Base-by-base conservation (phyloP, 2,888 invertebrate species). In the Apotomis betuletana region DNA sequence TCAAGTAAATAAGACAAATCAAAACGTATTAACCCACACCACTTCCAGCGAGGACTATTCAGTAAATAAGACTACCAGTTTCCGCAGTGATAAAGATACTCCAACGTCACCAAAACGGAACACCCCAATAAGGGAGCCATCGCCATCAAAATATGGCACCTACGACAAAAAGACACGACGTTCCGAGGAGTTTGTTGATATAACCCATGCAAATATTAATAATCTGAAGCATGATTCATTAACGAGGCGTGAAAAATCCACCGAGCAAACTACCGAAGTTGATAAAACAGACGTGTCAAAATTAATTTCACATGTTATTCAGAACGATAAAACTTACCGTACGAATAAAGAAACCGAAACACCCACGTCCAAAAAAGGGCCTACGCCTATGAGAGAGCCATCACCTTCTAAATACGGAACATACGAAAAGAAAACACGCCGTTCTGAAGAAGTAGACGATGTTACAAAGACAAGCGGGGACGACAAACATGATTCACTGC, bases 81-180 rank as follows among this genome's bases (percentile, higher is more conserved):
- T 57, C 61, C 65, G 55, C 51, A 65, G 72, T 13, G 52, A 69
- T 6, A 69, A 63, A 41, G 59, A 38, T 8, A 41, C 58, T 27
- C 44, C 61, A 8, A 70, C 69, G 55, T 59, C 71, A 12, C 62
- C 69, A 51, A 73, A 72, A 64, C 68, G 36, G 5, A 49, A 46
- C 41, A 63, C 52, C 8, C 54, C 72, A 1, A 6, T 36, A 6
- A 77, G 78, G 52, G 81, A 81, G 73, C 58, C 75, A 46, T 85
- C 84, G 0, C 82, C 85, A 12, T 72, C 77, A 0, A 85, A 85
- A 75, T 81, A 78, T 73, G 81, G 77, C 5, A 85, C 83, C 0
- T 82, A 83, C 74, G 80, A 83, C 49, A 85, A 81, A 63, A 84
- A 80, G 71, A 79, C 79, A 58, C 75, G 77, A 41, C 71, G 55